Conservation (phyloP, 2,888 invertebrate genomes). For the Chrysolina oricalcia region DNA sequence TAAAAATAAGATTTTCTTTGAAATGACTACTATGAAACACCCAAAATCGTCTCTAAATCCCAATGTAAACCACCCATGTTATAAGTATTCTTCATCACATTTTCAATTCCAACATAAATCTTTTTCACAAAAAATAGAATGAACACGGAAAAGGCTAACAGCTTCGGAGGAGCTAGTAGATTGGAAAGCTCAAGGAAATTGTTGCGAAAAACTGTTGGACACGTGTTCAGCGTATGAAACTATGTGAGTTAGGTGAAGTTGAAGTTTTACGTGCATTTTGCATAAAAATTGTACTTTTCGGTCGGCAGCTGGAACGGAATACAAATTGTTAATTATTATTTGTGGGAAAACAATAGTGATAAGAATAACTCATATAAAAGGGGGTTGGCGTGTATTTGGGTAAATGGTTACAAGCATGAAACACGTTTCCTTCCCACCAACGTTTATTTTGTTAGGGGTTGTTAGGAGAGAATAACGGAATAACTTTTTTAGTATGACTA, state of each 20-base stretch:
- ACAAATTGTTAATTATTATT: slow-evolving; percentile 8
- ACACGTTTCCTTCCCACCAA: too few species aligned
- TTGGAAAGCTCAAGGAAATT: slow-evolving; percentile 50
- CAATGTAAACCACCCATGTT: background rate
- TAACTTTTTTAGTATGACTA: too few species aligned
- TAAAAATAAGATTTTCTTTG: too few species aligned
- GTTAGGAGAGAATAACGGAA: too few species aligned
- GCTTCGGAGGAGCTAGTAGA: slow-evolving; percentile 28
- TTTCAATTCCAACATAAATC: background rate
- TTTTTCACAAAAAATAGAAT: background rate
- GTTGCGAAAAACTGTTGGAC: slow-evolving; percentile 51
- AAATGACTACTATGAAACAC: background rate
- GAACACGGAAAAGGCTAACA: slow-evolving; percentile 9
- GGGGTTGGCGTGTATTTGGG: too few species aligned
- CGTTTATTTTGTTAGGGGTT: too few species aligned
- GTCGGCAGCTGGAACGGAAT: background rate
- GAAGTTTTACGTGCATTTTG: slow-evolving; percentile 26
- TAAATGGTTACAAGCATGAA: too few species aligned
- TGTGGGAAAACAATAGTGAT: background rate
- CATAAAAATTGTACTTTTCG: slow-evolving; percentile 32
- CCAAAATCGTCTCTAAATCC: background rate
- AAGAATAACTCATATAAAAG: too few species aligned
- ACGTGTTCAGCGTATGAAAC: slow-evolving; percentile 53
- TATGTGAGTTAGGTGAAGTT: slow-evolving; percentile 37
- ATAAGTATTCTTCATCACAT: background rate